Evolutionary conservation across 2,113 vertebrate species (phyloP), one percentile per base, ranked within the genome.

Genomic region (Apodemus speciosus): DNA sequence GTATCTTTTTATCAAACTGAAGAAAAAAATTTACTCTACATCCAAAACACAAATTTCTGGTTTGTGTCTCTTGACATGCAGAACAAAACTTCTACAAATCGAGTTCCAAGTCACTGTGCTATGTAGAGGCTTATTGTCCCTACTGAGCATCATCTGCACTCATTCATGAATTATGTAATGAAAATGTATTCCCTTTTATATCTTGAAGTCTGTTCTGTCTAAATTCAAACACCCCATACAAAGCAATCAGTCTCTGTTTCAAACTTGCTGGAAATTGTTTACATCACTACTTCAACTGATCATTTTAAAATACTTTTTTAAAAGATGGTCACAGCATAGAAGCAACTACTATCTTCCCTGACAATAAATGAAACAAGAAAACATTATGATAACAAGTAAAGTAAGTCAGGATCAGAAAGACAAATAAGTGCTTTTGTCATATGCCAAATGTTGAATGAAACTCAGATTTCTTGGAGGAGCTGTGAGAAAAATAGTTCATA

Each of bases 31-130:
- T 21, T 49, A 75, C 5, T 76, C 56, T 83, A 73, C 30, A 35
- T 10, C 88, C n/a, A 68, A 89, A 85, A 80, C 20, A 84, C 32
- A 69, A 35, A 84, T 92, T 85, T 90, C 9, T 85, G 16, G n/a
- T 75, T 71, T 86, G 32, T 76, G 51, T 73, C 18, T 80, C n/a
- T 38, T 91, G 40, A 62, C 40, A 46, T 6, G 13, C 64, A 25
- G 15, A 89, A 43, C 38, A 86, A 49, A 68, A 73, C 10, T 40
- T 85, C 71, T 76, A 30, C 40, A 88, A 89, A 92, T 11, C 46
- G 81, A 76, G 7, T 66, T 81, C 51, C 20, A n/a, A 77, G 16
- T 88, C 43, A 75, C 7, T 89, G 35, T 95, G 53, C 35, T 10
- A 81, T 75, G 5, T 13, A 83, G 32, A 10, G 23, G 7, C n/a